phyloP scores from a whole-genome alignment of 2,797 vertebrate genomes.

The Clamator glandarius region DNA sequence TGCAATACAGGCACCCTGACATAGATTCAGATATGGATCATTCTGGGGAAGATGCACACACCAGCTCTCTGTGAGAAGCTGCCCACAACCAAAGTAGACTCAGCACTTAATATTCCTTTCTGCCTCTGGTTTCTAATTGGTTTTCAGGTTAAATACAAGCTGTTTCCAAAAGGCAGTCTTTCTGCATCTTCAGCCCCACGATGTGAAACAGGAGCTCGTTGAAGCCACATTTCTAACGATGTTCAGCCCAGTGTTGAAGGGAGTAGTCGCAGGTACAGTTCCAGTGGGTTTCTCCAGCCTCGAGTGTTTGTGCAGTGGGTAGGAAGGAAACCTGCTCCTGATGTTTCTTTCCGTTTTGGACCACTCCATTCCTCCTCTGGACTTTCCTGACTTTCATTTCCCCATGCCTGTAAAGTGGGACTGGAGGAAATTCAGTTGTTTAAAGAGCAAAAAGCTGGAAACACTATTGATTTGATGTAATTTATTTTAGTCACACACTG shows the following conservation, averaged over 20 bases:
- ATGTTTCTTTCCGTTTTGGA: not conserved
- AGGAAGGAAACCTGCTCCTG: not conserved
- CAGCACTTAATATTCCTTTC: not conserved
- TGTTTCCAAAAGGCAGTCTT: not conserved
- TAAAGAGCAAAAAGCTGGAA: not conserved
- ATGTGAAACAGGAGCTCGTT: fast-evolving
- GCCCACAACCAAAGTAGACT: not conserved
- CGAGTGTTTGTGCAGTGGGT: fast-evolving
- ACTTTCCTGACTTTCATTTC: not conserved
- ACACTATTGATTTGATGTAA: fast-evolving
- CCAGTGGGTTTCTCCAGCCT: fast-evolving
- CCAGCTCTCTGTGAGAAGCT: not conserved
- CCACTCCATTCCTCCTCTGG: not conserved
- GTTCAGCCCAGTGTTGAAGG: not conserved
- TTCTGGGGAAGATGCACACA: not conserved
- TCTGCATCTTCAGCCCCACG: not conserved
- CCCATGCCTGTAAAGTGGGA: fast-evolving
- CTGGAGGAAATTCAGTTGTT: not conserved
- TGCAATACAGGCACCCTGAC: not conserved
- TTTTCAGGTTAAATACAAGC: not conserved
- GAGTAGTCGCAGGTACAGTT: not conserved
- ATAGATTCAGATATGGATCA: fast-evolving
- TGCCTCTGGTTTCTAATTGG: not conserved
- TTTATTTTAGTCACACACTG: not conserved
- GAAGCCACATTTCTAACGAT: not conserved